A percentile compares a stretch with the other conserved stretches of the same genome.
phyloP scores from a whole-genome alignment of 1,140 invertebrate genomes.

The Zaprionus camerounensis region DNA sequence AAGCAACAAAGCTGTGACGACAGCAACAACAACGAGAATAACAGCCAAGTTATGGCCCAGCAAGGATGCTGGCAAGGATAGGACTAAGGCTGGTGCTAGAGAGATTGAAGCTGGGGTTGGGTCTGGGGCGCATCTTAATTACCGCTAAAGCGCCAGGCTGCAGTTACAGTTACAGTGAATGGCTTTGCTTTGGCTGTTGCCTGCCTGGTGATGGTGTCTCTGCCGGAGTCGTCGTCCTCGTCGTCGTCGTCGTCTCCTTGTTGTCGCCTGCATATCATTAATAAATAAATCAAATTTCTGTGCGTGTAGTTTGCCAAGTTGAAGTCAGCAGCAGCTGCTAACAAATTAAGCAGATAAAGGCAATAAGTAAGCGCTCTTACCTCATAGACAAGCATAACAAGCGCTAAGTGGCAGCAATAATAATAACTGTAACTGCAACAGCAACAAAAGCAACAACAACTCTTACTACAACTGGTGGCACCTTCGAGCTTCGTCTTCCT shows the following conservation, averaged over 20 bases:
- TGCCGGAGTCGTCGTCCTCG: conserved; percentile 28
- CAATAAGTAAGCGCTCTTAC: conserved; percentile 65
- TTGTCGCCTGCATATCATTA: conserved; percentile 76
- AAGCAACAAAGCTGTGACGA: conserved; percentile 46
- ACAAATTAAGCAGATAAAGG: conserved; percentile 79
- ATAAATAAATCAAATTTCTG: conserved; percentile 81
- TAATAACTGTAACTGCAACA: conserved; percentile 4
- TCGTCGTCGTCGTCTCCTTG: conserved; percentile 40
- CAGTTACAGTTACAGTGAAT: conserved; percentile 55
- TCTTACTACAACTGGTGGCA: background rate
- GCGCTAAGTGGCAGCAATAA: conserved; percentile 39
- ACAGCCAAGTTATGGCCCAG: conserved; percentile 47
- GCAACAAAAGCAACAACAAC: background rate
- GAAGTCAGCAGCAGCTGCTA: conserved; percentile 39
- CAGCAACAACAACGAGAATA: conserved; percentile 45
- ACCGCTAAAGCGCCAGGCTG: conserved; percentile 70
- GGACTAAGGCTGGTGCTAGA: background rate
- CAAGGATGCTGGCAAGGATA: conserved; percentile 59
- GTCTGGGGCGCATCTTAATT: conserved; percentile 70
- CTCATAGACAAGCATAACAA: conserved; percentile 68
- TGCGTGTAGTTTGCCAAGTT: conserved; percentile 59
- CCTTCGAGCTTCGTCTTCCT: conserved; percentile 10
- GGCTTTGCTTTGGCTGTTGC: conserved; percentile 19
- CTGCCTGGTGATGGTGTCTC: conserved; percentile 26
- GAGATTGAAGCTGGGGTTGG: background rate